Base-by-base conservation (phyloP, 1,140 invertebrate genomes). In the Arion vulgaris region DNA sequence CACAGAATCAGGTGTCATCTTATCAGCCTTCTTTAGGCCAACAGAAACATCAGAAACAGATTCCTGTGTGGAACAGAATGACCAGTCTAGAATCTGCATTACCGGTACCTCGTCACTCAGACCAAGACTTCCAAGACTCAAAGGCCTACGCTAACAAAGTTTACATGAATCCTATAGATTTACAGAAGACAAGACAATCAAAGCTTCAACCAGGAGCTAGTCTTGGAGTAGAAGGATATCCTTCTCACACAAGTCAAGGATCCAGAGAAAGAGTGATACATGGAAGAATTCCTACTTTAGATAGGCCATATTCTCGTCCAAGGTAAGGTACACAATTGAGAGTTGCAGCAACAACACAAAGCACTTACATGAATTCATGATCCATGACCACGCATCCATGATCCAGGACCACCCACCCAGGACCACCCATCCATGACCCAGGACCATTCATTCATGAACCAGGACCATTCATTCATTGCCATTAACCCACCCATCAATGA, bases 121-220 rank as follows among this genome's bases (percentile, higher is more conserved):
- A 62, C 26, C 41, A 66, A 23, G 68, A 45, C 19, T 77, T 57
- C 9, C 57, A 78, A 9, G 62, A 53, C n/a, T 53, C 49, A 26
- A 84, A 86, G 76, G 87, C 89, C 38, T 91, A 89, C 78, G 85
- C 86, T 34, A 91, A 91, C 85, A 84, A 89, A 53, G 87, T 90
- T 49, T 91, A 91, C 81, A 91, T 91, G 89, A 89, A 91, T 72
- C 87, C 87, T 41, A 76, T 80, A n/a, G 89, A 91, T 15, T 45
- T 90, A 49, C 85, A 86, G 45, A 83, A 83, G 62, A 85, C 36
- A 32, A 80, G 80, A 76, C 74, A 69, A 28, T 39, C 17, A 23
- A 34, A 53, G 34, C 23, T 66, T 4, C 19, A 38, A 34, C 32
- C 2, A 38, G 36, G 36, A 28, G 62, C 11, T 28, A n/a, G 1